Base-by-base conservation (phyloP, 1,140 invertebrate species). In the Anoplolepis gracilipes region DNA sequence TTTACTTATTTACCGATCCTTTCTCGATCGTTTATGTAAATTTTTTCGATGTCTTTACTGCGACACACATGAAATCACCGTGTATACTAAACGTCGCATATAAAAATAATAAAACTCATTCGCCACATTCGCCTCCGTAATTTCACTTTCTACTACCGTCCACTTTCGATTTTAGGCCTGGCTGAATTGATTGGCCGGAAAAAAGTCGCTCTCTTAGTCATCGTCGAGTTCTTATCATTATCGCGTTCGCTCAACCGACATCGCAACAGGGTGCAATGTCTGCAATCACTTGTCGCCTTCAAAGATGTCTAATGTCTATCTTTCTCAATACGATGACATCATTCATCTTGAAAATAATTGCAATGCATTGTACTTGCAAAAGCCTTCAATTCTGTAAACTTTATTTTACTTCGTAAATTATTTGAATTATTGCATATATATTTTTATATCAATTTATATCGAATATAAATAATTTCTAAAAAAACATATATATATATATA, bases 121-220 rank as follows among this genome's bases (percentile, higher is more conserved):
- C 22, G 33, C 33, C 69, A 30, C 69, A 30, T 33, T 46, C 22
- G 33, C 28, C 62, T 42, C 59, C 61, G 78, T 79, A 90, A 91
- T 90, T 88, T 92, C 89, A 93, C 93, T 94, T 94, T 93, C 93
- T 91, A 92, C 69, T 70, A 69, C 65, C 46, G 82, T 65, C 69
- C 84, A 92, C 93, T 94, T 94, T 94, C 92, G 90, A 93, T 91
- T 93, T 93, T 91, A 91, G 72, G 87, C 62, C 77, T 81, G 65
- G 69, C 79, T 30, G 39, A 0, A 53, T 64, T 59, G 46, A 72
- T n/a, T 69, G 61, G 10, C 49, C 19, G n/a, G 76, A n/a, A 88
- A 88, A 89, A 88, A 88, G 39, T 57, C 85, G 39, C 59, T 85
- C 82, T 61, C 67, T 81, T 78, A 73, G 36, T 79, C 55, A 85